These are phyloP conservation scores for Potorous gilbertii DNA, from an alignment of 2,797 vertebrate species.

Conservation along the genomic window DNA sequence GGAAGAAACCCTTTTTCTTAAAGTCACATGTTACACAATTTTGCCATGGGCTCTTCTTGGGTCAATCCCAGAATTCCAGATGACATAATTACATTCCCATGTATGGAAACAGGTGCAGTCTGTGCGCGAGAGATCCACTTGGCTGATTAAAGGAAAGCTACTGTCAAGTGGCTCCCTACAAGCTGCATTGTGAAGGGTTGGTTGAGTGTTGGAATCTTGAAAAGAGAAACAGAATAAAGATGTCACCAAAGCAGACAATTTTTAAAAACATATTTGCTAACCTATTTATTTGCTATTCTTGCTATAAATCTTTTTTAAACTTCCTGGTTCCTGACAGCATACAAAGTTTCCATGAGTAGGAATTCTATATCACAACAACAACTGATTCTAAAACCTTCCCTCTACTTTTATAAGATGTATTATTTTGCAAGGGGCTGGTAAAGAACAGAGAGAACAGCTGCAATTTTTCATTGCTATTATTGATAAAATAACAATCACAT, in stretches of 20 bases:
- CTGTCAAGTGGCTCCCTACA: constrained; percentile 10
- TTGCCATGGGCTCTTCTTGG: neutral
- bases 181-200: constrained; percentile 38
- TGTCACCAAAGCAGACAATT: constrained; percentile 58
- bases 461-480: neutral
- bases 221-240: constrained; percentile 61
- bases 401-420: constrained; percentile 9
- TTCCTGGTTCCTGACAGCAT: constrained; percentile 18
- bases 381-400: neutral
- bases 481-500: neutral
- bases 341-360: neutral
- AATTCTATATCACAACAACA: constrained; percentile 29
- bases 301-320: constrained; percentile 47
- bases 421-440: neutral
- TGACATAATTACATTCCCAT: constrained; percentile 22
- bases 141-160: constrained; percentile 39
- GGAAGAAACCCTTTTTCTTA: constrained; percentile 51
- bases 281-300: neutral
- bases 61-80: constrained; percentile 26
- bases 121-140: constrained; percentile 46
- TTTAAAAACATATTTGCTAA: neutral
- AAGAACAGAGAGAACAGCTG: neutral
- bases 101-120: constrained; percentile 26
- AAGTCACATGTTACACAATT: constrained; percentile 45
- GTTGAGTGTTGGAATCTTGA: constrained; percentile 53